A percentile compares a stretch with the other conserved stretches of the same genome.
These are phyloP conservation scores for Stomatorhinus ivindoensis DNA, from an alignment of 2,113 vertebrate genomes.

Conservation along the genomic window DNA sequence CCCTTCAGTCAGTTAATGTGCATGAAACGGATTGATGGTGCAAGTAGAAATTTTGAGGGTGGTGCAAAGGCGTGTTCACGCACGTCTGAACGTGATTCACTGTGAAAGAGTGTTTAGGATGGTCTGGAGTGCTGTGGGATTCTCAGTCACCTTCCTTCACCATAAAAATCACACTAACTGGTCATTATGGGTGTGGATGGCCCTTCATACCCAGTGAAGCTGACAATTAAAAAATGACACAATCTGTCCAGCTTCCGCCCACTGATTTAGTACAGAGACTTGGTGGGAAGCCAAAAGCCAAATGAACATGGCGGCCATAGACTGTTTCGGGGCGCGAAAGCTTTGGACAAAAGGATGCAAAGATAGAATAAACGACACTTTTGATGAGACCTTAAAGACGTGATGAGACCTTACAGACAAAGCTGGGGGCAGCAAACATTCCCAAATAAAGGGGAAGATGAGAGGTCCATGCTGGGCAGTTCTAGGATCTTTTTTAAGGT, in stretches of 20 bases:
- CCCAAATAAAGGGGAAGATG: background rate
- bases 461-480: background rate
- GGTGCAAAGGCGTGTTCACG: too few relatives aligned
- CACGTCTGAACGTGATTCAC: background rate
- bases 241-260: background rate
- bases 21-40: background rate
- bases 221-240: background rate
- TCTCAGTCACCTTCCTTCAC: background rate
- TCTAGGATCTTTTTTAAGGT: background rate
- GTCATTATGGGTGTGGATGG: background rate
- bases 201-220: background rate
- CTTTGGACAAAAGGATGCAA: background rate
- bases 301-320: background rate
- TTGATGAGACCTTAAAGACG: background rate
- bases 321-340: background rate
- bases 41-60: background rate
- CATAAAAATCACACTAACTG: background rate
- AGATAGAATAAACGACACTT: background rate
- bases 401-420: background rate
- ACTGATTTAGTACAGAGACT: background rate
- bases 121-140: background rate
- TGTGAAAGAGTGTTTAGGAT: background rate
- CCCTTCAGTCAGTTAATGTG: constrained; percentile 23
- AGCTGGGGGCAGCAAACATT: background rate
- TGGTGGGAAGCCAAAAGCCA: background rate